Base-by-base conservation (phyloP, 2,113 vertebrate species). In the Sclerurus mexicanus region DNA sequence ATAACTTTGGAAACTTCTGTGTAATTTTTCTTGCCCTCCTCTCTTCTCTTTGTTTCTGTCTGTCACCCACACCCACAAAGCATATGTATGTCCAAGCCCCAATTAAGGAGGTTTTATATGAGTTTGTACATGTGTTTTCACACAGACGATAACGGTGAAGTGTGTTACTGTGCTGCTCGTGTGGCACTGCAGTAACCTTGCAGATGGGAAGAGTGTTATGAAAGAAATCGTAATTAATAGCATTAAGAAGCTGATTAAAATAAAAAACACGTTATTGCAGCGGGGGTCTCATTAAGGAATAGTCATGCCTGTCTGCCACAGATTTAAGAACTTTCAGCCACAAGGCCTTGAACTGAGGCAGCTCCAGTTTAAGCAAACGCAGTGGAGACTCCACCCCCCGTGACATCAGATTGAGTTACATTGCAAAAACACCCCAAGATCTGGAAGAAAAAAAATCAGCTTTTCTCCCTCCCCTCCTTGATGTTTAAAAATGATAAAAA, bases 391-490 rank as follows among this genome's bases (percentile, higher is more conserved):
- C 96, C 97, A 90, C 97, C 97, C 95, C 94, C 93, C 40, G 72
- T 97, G 97, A 97, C 97, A 97, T 97, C 96, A 97, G 90, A 95
- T 87, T 95, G 96, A 97, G 96, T 97, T 97, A 96, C 91, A 85
- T 68, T 87, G 83, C 86, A 89, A 94, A 95, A 92, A 84, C 89
- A 96, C 95, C 80, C 94, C 93, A 93, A 95, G 94, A 95, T 85
- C 80, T 79, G 83, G 77, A 50, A 49, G 3, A 4, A 56, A 89
- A 83, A 89, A 94, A 74, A 68, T 56, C 86, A 59, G 56, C 64
- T 87, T 94, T 82, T 86, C 76, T 81, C 83, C 83, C 83, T 96
- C 86, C 83, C 80, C 69, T 94, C 28, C 80, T 75, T 31, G 80
- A 72, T 86, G 73, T 89, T 94, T 84, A 64, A 94, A 94, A 92